Evolutionary conservation across 2,888 invertebrate species (phyloP).

Genomic region (Amphipyra berbera): DNA sequence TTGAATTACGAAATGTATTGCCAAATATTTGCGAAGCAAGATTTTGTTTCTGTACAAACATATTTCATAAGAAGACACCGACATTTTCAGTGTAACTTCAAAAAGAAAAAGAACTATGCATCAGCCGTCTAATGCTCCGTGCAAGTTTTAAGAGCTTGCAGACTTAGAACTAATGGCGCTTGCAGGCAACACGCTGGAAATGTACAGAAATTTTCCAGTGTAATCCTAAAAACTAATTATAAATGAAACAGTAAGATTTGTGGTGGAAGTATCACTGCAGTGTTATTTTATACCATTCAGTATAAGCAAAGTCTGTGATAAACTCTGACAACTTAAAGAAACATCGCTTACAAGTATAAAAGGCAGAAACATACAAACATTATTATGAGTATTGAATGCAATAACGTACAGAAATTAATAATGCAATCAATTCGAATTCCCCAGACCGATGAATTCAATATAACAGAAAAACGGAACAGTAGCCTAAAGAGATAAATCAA

Average conservation of each 20-base stretch:
- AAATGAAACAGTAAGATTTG: slow-evolving; percentile 9
- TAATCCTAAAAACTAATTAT: slow-evolving; percentile 35
- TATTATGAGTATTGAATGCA: too few relatives aligned
- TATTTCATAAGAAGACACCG: not conserved
- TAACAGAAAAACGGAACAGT: not conserved
- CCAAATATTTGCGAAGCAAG: slow-evolving; percentile 8
- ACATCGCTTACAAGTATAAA: not conserved
- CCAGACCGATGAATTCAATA: not conserved
- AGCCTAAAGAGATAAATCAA: slow-evolving; percentile 6
- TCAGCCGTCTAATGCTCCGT: slow-evolving; percentile 11
- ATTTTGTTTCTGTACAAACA: slow-evolving; percentile 11
- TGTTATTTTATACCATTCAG: not conserved
- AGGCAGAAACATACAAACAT: not conserved
- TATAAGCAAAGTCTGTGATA: not conserved
- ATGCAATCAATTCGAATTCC: not conserved
- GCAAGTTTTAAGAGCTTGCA: slow-evolving; percentile 17
- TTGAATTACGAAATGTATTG: slow-evolving; percentile 17
- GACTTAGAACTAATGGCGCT: slow-evolving; percentile 9
- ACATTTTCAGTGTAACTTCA: not conserved
- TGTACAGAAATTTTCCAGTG: slow-evolving; percentile 1
- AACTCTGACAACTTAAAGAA: not conserved
- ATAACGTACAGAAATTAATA: too few relatives aligned
- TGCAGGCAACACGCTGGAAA: slow-evolving; percentile 6
- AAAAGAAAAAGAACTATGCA: not conserved
- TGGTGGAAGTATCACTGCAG: slow-evolving; percentile 22